Conservation (phyloP, 2,113 vertebrate species). For the Parotia lawesii region DNA sequence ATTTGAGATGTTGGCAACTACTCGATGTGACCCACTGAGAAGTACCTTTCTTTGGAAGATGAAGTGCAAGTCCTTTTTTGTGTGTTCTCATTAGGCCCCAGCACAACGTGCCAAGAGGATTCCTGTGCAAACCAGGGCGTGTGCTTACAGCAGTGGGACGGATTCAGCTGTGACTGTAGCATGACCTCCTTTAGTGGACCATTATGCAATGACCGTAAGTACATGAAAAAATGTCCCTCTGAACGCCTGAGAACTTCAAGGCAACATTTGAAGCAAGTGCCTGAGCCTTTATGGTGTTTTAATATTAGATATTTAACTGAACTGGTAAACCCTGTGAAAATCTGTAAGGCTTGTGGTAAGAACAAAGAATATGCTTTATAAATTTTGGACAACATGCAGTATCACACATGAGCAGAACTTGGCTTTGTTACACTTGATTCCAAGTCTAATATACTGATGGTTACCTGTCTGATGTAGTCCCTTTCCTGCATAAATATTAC, state of each 20-base stretch:
- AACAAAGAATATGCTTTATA: neutral
- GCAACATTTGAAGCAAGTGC: neutral
- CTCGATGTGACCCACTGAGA: constrained; percentile 53
- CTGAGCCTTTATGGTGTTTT: neutral
- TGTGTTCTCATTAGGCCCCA: constrained; percentile 82
- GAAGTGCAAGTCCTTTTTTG: constrained; percentile 48
- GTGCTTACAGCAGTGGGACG: constrained; percentile 97
- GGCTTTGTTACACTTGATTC: neutral
- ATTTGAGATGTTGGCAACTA: constrained; percentile 74
- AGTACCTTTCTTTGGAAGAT: neutral
- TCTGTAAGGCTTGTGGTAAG: neutral
- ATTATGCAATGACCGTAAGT: constrained; percentile 94
- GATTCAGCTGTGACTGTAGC: constrained; percentile 96
- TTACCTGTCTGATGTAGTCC: neutral
- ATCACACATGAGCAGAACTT: neutral
- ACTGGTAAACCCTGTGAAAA: neutral
- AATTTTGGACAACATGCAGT: neutral
- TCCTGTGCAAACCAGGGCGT: constrained; percentile 97
- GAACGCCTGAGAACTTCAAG: neutral
- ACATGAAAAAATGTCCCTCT: neutral
- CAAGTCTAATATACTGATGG: neutral
- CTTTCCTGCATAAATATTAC: neutral
- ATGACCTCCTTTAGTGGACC: constrained; percentile 97
- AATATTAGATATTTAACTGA: neutral
- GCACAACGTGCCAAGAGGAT: constrained; percentile 97